Evolutionary conservation across 2,113 vertebrate species (phyloP), one percentile per base, ranked within the genome.

Genomic region (Canis aureus): DNA sequence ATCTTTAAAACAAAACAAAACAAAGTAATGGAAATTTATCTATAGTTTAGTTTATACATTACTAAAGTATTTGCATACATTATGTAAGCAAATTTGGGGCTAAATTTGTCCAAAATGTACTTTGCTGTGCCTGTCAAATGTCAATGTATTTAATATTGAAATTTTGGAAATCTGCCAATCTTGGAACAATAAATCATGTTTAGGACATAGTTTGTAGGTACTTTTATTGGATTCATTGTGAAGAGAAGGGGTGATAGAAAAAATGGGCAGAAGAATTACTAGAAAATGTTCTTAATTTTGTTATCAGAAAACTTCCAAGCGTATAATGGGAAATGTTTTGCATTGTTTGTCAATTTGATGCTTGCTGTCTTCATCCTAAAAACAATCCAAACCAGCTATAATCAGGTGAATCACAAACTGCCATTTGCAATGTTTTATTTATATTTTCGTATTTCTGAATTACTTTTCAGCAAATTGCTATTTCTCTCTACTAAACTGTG

Each of bases 231-330:
- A n/a, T 67, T 22, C 90, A 38, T 27, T 82, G 11, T 78, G 23
- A 86, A 38, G 43, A 96, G 11, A 96, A 49, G 57, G 49, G 25
- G 15, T 17, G 16, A 89, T 85, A 22, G 8, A 20, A 66, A 90
- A 91, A 71, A 76, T 43, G 11, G 73, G 6, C 12, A 51, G 53
- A 62, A 38, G 86, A 38, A 76, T 87, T 95, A 82, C 12, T 49
- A 67, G 49, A 60, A 91, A 82, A 83, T 91, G 12, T 83, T 73
- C 60, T 95, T 89, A 89, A 53, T 19, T 96, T 94, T 57, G 10
- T 78, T 15, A 13, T 62, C 51, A 90, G 49, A 74, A 87, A 76
- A 69, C 15, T 29, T 92, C 51, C 25, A 64, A 82, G 66, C 5
- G 49, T 15, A 53, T 38, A 55, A 71, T 35, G 78, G 49, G 49